Base-by-base conservation (phyloP, 2,888 invertebrate genomes). In the Meteorus colon region DNA sequence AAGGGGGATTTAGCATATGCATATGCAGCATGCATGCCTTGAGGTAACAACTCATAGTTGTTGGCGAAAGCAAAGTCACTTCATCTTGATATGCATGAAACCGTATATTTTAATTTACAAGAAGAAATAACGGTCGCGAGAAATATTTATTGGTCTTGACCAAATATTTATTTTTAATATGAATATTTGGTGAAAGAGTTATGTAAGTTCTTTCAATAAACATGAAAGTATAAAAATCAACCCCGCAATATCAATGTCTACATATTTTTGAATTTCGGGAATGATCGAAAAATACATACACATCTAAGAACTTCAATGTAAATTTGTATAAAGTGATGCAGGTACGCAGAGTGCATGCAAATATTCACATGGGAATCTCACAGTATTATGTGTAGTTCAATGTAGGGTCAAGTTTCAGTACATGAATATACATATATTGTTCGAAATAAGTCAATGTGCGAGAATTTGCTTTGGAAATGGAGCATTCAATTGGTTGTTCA, bases 1-100 rank as follows among this genome's bases (percentile, higher is more conserved):
- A 70, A 74, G 76, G 74, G 68, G 75, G 77, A 77, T 79, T 77
- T 48, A 48, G 55, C 19, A 81, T 85, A 88, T 88, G 88, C 87
- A 88, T 88, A 88, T 88, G 86, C 86, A 88, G 84, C 82, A 84
- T 85, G 85, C 85, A 87, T 85, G 86, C 84, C 84, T 83, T 79
- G 78, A 83, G 86, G 86, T 86, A 87, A 88, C 87, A 87, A 88
- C 86, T 88, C 87, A 87, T 86, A 85, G 78, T 66, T 66, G 74
- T 73, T 60, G 29, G 78, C 75, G 78, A 80, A 81, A 81, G 81
- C 80, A 81, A 83, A 85, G 82, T 82, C 82, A 78, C 79, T 48
- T 78, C 81, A 78, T 81, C 81, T 83, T 81, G 83, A 85, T 86
- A 86, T 86, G 85, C 86, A 87, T 84, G 83, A 86, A 82, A 79